Percentiles rank a stretch among this genome's conserved stretches.
Conservation (phyloP, 1,140 invertebrate genomes). For the Temnothorax curvispinosus region DNA sequence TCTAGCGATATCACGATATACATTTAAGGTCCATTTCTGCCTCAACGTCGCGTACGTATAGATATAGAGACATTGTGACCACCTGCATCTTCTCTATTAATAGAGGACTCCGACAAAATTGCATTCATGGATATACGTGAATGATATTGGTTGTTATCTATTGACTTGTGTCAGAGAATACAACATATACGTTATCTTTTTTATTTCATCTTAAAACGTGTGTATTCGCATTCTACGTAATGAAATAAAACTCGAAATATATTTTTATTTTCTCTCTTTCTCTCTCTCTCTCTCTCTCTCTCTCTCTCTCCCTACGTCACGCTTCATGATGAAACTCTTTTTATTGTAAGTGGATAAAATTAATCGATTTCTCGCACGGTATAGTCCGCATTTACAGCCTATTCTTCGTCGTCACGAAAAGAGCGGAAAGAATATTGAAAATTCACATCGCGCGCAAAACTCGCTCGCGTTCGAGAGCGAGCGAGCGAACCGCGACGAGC, state of each 20-base stretch:
- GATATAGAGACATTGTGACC: neutral
- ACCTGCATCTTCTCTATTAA: neutral
- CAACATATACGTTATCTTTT: neutral
- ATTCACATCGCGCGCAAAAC: constrained; percentile 2
- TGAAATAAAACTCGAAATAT: constrained; percentile 7
- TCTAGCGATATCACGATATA: constrained; percentile 29
- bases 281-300: neutral
- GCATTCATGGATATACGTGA: neutral
- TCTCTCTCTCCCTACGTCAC: neutral
- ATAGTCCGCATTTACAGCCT: neutral
- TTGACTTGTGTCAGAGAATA: neutral
- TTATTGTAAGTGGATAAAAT: neutral
- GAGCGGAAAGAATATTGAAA: constrained; percentile 26
- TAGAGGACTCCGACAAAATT: neutral
- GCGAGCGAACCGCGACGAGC: constrained; percentile 46
- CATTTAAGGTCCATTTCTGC: constrained; percentile 35
- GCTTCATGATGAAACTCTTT: neutral
- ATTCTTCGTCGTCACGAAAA: neutral
- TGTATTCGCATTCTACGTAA: neutral
- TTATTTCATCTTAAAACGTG: neutral
- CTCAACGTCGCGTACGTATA: neutral
- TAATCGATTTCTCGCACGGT: neutral
- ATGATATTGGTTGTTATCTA: neutral
- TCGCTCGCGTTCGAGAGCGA: constrained; percentile 23
- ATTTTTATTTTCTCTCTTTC: neutral